Percentiles rank a stretch among this genome's conserved stretches.
Conservation (phyloP, 2,888 invertebrate species). For the Diloba caeruleocephala region DNA sequence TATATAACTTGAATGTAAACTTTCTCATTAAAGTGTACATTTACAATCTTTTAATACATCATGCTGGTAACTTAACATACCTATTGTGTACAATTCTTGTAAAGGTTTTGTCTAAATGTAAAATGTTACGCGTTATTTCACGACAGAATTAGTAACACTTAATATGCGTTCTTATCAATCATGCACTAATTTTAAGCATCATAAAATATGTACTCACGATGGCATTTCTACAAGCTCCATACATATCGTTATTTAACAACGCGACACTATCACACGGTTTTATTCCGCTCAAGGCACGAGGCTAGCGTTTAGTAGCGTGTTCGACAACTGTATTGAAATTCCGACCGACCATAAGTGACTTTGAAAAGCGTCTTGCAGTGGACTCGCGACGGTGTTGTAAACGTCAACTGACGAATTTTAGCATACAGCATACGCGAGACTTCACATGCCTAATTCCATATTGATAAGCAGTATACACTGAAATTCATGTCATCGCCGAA, state of each 20-base stretch:
- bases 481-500: slow-evolving; percentile 9
- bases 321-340: slow-evolving; percentile 11
- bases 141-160: slow-evolving; percentile 21
- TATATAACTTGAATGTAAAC: no score
- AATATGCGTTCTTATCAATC: slow-evolving; percentile 17
- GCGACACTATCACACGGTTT: slow-evolving; percentile 31
- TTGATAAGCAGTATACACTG: slow-evolving; percentile 45
- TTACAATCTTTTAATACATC: no score
- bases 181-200: slow-evolving; percentile 32
- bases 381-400: slow-evolving; percentile 35
- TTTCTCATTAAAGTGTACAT: no score
- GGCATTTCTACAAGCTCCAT: slow-evolving; percentile 61
- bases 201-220: slow-evolving; percentile 61
- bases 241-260: slow-evolving; percentile 54
- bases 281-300: slow-evolving; percentile 11
- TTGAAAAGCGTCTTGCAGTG: slow-evolving; percentile 9
- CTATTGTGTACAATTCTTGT: no score
- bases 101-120: neutral
- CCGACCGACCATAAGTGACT: slow-evolving; percentile 5
- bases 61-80: no score
- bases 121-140: neutral
- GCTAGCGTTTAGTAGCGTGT: slow-evolving; percentile 23
- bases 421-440: slow-evolving; percentile 16
- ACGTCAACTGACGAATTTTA: slow-evolving; percentile 38
- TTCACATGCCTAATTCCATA: slow-evolving; percentile 22